A percentile compares a stretch with the other conserved stretches of the same genome.
Conservation (phyloP, 2,797 vertebrate species). For the Aulostomus chinensis region DNA sequence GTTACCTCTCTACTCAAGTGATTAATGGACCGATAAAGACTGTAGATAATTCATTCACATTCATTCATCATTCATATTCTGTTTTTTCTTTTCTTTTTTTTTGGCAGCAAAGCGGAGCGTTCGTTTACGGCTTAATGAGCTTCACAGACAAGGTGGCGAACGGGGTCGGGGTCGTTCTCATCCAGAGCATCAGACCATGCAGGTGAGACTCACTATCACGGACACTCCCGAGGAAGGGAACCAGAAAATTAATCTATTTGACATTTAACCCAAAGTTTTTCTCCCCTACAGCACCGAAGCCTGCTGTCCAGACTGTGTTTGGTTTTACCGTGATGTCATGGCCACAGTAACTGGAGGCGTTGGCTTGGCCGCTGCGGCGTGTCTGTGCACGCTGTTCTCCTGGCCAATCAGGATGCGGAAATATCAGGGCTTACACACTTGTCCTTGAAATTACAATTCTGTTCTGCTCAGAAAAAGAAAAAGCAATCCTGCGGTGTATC, state of each 20-base stretch:
- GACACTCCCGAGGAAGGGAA: no score
- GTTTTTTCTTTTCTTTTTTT: neutral
- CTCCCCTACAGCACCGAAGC: constrained; percentile 62
- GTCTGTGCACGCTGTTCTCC: constrained; percentile 78
- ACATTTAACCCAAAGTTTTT: no score
- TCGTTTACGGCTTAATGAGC: constrained; percentile 91
- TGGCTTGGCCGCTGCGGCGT: constrained; percentile 61
- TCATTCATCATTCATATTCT: neutral
- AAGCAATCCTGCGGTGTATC: neutral
- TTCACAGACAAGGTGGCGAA: constrained; percentile 91
- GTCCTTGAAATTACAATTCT: neutral
- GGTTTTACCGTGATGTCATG: constrained; percentile 88
- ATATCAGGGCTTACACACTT: no score
- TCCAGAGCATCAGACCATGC: constrained; percentile 86
- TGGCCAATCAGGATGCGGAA: constrained; percentile 83
- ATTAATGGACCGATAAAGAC: no score
- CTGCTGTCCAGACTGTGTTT: constrained; percentile 78
- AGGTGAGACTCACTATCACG: constrained; percentile 70
- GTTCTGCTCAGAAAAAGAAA: neutral
- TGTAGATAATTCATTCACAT: neutral
- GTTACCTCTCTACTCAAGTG: no score
- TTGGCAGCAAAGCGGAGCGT: constrained; percentile 86
- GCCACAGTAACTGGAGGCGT: constrained; percentile 82
- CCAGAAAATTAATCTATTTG: no score
- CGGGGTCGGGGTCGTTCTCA: constrained; percentile 84